Base-by-base conservation (phyloP, 1,140 invertebrate species). In the Trichonephila clavata region DNA sequence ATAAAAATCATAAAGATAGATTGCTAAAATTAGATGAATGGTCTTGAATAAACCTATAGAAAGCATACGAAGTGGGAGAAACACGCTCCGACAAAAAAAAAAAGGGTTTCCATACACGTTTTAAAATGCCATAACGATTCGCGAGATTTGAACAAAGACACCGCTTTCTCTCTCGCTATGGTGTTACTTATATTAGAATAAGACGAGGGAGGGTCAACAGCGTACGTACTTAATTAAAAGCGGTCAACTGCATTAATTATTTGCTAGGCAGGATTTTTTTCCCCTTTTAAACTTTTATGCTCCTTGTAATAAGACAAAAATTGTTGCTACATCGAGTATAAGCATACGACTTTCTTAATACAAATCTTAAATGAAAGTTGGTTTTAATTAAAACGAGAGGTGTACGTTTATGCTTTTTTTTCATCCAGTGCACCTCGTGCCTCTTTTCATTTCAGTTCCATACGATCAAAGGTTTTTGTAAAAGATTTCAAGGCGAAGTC, bases 241-340 rank as follows among this genome's bases (percentile, higher is more conserved):
- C 89, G 71, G 89, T 90, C 89, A 90, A 77, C 89, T 77, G 89
- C 71, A 90, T 90, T 90, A 90, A 90, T 90, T 90, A 90, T 90
- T 80, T 81, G 65, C 65, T 27, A 60, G 50, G 20, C 5, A 61
- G n/a, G 50, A 18, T 81, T 90, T 90, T 90, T 90, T 77, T 90
- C 60, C 13, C 21, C 16, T 24, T 27, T 80, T 60, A 59, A 81
- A 80, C 61, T 13, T 80, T 90, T 90, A 81, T n/a, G 27, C 3
- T 21, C 59, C 43, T 89, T 32, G n/a, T 61, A 77, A 77, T 57
- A 90, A 90, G 68, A 90, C 39, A 27, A 89, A 87, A 89, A 61
- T 77, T 90, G 89, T 90, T 90, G 89, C 24, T 77, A 77, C 60
- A 63, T 57, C 59, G 86, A 61, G 32, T 65, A 27, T 71, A 71